Conservation (phyloP, 1,140 invertebrate species). For the Geopemphigus sp. region DNA sequence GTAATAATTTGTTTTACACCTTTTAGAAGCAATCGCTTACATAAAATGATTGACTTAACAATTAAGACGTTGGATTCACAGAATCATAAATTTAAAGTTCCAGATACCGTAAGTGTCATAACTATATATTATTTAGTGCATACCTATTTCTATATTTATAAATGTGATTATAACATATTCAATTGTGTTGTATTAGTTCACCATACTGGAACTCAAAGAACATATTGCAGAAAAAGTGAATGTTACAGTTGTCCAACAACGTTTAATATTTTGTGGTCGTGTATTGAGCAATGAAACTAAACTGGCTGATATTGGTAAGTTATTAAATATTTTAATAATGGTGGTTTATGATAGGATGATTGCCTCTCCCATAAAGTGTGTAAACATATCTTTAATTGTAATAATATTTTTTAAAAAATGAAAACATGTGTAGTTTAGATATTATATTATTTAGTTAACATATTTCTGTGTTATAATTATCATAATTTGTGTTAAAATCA, state of each 20-base stretch:
- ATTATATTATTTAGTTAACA: too few species aligned
- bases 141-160: too few species aligned
- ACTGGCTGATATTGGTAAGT: slow-evolving; percentile 80
- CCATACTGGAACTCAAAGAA: slow-evolving; percentile 83
- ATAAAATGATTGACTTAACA: slow-evolving; percentile 75
- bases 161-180: not conserved
- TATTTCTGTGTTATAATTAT: too few species aligned
- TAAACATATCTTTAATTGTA: too few species aligned
- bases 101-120: slow-evolving; percentile 74
- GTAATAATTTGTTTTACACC: not conserved
- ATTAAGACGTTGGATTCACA: slow-evolving; percentile 92
- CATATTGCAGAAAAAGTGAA: slow-evolving; percentile 73
- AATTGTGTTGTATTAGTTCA: slow-evolving; percentile 64
- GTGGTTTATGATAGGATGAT: too few species aligned
- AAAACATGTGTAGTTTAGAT: too few species aligned
- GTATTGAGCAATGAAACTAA: slow-evolving; percentile 88
- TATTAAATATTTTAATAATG: too few species aligned
- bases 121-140: not conserved
- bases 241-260: slow-evolving; percentile 76
- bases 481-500: too few species aligned
- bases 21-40: not conserved
- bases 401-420: too few species aligned
- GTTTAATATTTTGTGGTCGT: slow-evolving; percentile 88
- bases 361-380: too few species aligned
- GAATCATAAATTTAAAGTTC: slow-evolving; percentile 80